These are phyloP conservation scores for Spatulosminthurus flaviceps DNA, from an alignment of 2,888 invertebrate genomes.

Conservation along the genomic window DNA sequence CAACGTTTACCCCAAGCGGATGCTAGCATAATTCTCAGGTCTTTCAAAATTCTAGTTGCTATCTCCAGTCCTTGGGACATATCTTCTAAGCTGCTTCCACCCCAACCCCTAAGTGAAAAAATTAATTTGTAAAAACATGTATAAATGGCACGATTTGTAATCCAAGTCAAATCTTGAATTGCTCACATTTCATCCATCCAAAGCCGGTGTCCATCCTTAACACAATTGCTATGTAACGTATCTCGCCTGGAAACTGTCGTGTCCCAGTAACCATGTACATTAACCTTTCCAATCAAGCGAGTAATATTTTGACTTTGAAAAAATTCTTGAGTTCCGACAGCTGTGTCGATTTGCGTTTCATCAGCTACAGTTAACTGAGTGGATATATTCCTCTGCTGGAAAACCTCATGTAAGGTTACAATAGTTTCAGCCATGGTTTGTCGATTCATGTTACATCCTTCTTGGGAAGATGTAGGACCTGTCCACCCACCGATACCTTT, in stretches of 20 bases:
- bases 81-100: slow-evolving; percentile 47
- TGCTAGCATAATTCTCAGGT: slow-evolving; percentile 55
- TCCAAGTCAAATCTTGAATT: too few relatives aligned
- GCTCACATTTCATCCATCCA: slow-evolving; percentile 63
- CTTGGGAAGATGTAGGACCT: slow-evolving; percentile 49
- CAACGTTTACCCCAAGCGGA: slow-evolving; percentile 62
- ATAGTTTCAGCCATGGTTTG: slow-evolving; percentile 53
- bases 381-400: slow-evolving; percentile 49
- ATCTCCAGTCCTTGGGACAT: slow-evolving; percentile 60
- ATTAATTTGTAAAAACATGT: too few relatives aligned
- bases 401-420: slow-evolving; percentile 46
- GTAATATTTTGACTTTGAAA: slow-evolving; percentile 52
- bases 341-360: slow-evolving; percentile 61
- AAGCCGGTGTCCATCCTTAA: slow-evolving; percentile 53
- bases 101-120: slow-evolving; percentile 61
- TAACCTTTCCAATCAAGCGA: slow-evolving; percentile 55
- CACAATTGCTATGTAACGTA: slow-evolving; percentile 44
- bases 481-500: slow-evolving; percentile 33
- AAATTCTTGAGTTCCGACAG: slow-evolving; percentile 53
- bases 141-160: too few relatives aligned
- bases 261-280: slow-evolving; percentile 62
- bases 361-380: slow-evolving; percentile 55
- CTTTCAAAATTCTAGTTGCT: slow-evolving; percentile 55
- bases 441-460: slow-evolving; percentile 60
- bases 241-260: slow-evolving; percentile 49